Conservation (phyloP, 2,113 vertebrate genomes). For the Uria aalge region DNA sequence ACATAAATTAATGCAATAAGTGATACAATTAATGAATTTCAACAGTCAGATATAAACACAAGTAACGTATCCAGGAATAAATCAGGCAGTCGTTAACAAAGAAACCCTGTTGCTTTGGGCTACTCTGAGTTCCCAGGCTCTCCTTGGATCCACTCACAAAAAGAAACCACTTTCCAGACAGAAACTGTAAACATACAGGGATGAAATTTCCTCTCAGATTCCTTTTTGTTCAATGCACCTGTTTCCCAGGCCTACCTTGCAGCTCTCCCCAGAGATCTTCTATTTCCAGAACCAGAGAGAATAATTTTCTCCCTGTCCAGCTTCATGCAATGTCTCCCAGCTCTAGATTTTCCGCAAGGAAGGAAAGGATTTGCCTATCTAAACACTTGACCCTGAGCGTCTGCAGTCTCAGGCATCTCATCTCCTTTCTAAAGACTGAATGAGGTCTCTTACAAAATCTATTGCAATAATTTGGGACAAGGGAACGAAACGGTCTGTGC, state of each 20-base stretch:
- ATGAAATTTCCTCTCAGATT: not conserved
- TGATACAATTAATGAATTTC: constrained; percentile 49
- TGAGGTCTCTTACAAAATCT: not conserved
- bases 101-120: not conserved
- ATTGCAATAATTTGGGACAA: not conserved
- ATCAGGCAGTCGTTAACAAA: not conserved
- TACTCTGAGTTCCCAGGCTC: not conserved
- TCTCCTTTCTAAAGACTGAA: not conserved
- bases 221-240: not conserved
- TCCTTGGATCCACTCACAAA: not conserved
- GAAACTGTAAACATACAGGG: not conserved
- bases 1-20: constrained; percentile 45
- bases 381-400: not conserved
- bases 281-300: not conserved
- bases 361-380: not conserved
- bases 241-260: not conserved
- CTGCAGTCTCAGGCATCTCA: not conserved
- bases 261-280: not conserved
- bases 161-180: not conserved
- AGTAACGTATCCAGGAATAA: constrained; percentile 13
- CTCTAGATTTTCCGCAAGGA: not conserved
- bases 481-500: not conserved
- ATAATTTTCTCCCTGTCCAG: not conserved
- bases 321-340: not conserved
- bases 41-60: not conserved